These are phyloP conservation scores for Tipula lateralis DNA, from an alignment of 2,888 invertebrate species.

Conservation along the genomic window DNA sequence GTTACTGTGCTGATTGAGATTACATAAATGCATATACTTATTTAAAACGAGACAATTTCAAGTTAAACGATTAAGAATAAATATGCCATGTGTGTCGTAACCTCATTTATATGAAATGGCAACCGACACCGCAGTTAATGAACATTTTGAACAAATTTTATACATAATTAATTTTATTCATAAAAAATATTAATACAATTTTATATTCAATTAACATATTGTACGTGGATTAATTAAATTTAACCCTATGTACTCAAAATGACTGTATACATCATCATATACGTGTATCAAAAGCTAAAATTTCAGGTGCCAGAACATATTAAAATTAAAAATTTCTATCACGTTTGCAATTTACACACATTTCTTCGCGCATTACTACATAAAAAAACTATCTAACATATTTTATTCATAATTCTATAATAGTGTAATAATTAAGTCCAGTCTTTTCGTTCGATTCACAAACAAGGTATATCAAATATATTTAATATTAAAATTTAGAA, in stretches of 20 bases:
- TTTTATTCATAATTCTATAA: background rate
- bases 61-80: too few relatives aligned
- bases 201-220: conserved; percentile 8
- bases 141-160: background rate
- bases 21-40: too few relatives aligned
- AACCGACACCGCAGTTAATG: background rate
- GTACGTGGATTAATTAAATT: background rate
- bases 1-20: too few relatives aligned
- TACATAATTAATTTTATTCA: background rate
- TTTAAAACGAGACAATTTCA: background rate
- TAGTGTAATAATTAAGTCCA: conserved; percentile 19
- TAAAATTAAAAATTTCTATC: background rate
- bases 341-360: conserved; percentile 11
- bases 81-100: too few relatives aligned
- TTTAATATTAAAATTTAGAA: conserved; percentile 1
- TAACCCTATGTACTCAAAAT: background rate
- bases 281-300: background rate
- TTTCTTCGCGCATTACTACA: background rate
- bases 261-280: background rate
- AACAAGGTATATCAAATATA: background rate
- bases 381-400: conserved; percentile 12
- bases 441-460: conserved; percentile 24
- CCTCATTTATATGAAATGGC: background rate
- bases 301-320: conserved; percentile 2
- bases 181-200: background rate